Conservation (phyloP, 2,888 invertebrate species). For the Barypeithes pellucidus region DNA sequence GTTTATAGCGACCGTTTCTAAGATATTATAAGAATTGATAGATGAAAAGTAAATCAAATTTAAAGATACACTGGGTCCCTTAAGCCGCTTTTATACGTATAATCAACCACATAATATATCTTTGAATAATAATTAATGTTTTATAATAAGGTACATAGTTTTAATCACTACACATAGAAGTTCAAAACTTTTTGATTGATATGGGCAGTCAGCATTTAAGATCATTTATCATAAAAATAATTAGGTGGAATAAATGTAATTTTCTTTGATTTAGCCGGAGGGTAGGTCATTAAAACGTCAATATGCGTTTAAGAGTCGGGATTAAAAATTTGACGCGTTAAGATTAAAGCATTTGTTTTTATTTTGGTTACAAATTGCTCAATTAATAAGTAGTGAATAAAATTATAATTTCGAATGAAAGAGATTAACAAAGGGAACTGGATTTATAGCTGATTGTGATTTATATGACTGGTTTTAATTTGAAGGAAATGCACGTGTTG, state of each 20-base stretch:
- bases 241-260: slow-evolving; percentile 55
- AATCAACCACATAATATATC: slow-evolving; percentile 33
- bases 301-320: slow-evolving; percentile 45
- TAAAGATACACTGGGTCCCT: slow-evolving; percentile 4
- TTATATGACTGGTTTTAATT: slow-evolving; percentile 38
- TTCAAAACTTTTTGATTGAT: slow-evolving; percentile 53
- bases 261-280: slow-evolving; percentile 53
- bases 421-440: slow-evolving; percentile 36
- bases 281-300: slow-evolving; percentile 51
- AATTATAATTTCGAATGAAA: slow-evolving; percentile 44
- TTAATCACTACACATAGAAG: slow-evolving; percentile 47
- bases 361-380: slow-evolving; percentile 47
- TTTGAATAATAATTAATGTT: slow-evolving; percentile 47
- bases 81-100: slow-evolving; percentile 15
- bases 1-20: too few species aligned
- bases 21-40: too few species aligned
- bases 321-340: slow-evolving; percentile 41
- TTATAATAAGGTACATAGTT: slow-evolving; percentile 51
- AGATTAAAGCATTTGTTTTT: slow-evolving; percentile 49
- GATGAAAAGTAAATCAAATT: too few species aligned
- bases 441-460: slow-evolving; percentile 45
- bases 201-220: slow-evolving; percentile 52
- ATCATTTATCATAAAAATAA: slow-evolving; percentile 57
- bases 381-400: slow-evolving; percentile 46
- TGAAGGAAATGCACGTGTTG: slow-evolving; percentile 30